Conservation (phyloP, 2,797 vertebrate genomes). For the Intellagama lesueurii region DNA sequence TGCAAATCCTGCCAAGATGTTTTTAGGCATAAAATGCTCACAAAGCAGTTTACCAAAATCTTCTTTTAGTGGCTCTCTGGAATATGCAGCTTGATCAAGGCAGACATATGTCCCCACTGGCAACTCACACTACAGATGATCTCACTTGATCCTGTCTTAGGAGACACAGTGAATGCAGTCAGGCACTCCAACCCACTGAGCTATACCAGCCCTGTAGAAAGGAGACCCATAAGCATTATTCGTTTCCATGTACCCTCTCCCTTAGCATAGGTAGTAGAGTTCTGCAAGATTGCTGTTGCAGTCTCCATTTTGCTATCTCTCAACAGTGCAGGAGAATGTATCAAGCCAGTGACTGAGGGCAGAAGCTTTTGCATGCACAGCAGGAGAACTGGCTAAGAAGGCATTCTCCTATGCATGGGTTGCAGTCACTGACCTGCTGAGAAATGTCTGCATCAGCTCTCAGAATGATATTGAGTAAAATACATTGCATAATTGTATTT, state of each 20-base stretch:
- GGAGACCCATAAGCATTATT: background rate
- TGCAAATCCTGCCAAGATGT: too few relatives aligned
- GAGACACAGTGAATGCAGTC: too few relatives aligned
- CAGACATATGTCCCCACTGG: too few relatives aligned
- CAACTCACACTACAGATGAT: too few relatives aligned
- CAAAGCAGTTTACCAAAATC: too few relatives aligned
- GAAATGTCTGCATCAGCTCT: background rate
- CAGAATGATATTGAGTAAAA: background rate
- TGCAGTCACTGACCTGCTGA: background rate
- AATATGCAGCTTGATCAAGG: too few relatives aligned
- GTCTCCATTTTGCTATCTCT: background rate
- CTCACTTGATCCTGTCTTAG: too few relatives aligned
- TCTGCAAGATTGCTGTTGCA: background rate
- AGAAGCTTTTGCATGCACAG: background rate
- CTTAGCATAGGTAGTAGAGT: background rate
- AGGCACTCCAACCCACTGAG: too few relatives aligned
- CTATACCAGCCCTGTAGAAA: background rate
- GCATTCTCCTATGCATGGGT: background rate
- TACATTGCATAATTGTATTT: background rate
- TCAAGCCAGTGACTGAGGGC: background rate
- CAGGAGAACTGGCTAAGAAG: background rate
- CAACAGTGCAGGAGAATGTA: background rate
- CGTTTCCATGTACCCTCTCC: background rate
- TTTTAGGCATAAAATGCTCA: too few relatives aligned
- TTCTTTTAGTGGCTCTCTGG: too few relatives aligned